These are phyloP conservation scores for Beris morrisii DNA, from an alignment of 2,888 invertebrate species.

Conservation along the genomic window DNA sequence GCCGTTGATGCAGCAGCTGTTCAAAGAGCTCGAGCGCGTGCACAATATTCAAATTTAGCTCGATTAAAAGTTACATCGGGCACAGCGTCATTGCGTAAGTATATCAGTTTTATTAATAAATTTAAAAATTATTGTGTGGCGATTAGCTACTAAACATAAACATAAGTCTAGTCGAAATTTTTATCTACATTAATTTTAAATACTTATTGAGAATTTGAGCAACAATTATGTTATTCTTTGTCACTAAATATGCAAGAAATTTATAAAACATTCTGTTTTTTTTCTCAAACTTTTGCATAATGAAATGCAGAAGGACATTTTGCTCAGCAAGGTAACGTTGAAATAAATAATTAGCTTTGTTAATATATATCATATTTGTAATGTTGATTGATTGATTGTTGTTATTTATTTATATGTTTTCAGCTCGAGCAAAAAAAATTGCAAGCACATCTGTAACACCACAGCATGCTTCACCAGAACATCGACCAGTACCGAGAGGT, in stretches of 20 bases:
- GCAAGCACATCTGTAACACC: slow-evolving; percentile 48
- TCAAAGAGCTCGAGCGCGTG: slow-evolving; percentile 81
- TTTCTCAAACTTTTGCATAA: slow-evolving; percentile 42
- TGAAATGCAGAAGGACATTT: slow-evolving; percentile 62
- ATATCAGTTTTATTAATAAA: slow-evolving; percentile 2
- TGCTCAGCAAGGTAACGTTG: slow-evolving; percentile 64
- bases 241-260: slow-evolving; percentile 20
- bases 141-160: no score
- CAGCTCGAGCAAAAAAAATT: slow-evolving; percentile 69
- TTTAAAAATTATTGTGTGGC: not conserved
- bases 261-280: slow-evolving; percentile 35
- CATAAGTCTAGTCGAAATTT: not conserved
- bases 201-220: not conserved
- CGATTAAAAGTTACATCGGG: slow-evolving; percentile 71
- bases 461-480: slow-evolving; percentile 61
- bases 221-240: not conserved
- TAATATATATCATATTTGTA: slow-evolving; percentile 5
- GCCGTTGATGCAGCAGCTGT: slow-evolving; percentile 93
- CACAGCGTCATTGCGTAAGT: slow-evolving; percentile 72
- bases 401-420: slow-evolving; percentile 17
- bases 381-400: no score
- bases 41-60: slow-evolving; percentile 79
- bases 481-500: slow-evolving; percentile 61
- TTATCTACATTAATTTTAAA: not conserved
- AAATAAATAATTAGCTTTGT: slow-evolving; percentile 6